Evolutionary conservation across 37 sponge, comb jelly and placozoan genomes (phyloP), one percentile per base, ranked within the genome.

Genomic region (Geodia barretti): DNA sequence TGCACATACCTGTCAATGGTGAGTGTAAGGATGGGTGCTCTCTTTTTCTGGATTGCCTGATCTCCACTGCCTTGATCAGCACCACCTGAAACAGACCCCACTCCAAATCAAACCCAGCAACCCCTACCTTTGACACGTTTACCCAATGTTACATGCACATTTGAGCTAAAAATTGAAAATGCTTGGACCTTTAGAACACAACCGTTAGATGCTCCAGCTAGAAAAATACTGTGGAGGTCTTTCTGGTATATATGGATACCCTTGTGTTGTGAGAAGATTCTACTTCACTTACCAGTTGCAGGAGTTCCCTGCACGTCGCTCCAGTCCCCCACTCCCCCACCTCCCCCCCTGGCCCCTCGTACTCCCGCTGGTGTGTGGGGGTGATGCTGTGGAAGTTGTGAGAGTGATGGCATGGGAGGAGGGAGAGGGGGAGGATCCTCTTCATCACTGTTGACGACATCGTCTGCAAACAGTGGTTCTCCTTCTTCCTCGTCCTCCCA

Each of bases 391-490:
- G 65, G 28, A 39, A 78, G 47, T 61, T 85, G 58, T 3, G 39
- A 29, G 21, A 84, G 63, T 41, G 86, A 62, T 17, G 81, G 86
- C 72, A 93, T 42, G 68, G 90, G 90, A 35, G 93, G 90, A 29
- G 93, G 93, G 60, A 89, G 93, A 1, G 83, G 79, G 19, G 87
- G 89, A 64, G 60, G 59, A 70, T 93, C 89, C 26, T 88, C 89
- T 19, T 85, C 82, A 54, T 80, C 75, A 33, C 80, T 84, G 33
- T 89, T 74, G n/a, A n/a, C n/a, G 20, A 92, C 41, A 63, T 92
- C 92, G 63, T 93, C 93, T 37, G 90, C 90, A 88, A 93, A 93
- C 42, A 93, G 79, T 9, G 93, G 93, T 34, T 93, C 93, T 33
- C 88, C 88, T 19, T 70, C 84, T 0, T 60, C 93, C 29, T 79